Percentiles rank a stretch among this genome's conserved stretches.
Evolutionary conservation across 2,888 invertebrate genomes (phyloP).

Genomic region (Drosophila neonasuta): DNA sequence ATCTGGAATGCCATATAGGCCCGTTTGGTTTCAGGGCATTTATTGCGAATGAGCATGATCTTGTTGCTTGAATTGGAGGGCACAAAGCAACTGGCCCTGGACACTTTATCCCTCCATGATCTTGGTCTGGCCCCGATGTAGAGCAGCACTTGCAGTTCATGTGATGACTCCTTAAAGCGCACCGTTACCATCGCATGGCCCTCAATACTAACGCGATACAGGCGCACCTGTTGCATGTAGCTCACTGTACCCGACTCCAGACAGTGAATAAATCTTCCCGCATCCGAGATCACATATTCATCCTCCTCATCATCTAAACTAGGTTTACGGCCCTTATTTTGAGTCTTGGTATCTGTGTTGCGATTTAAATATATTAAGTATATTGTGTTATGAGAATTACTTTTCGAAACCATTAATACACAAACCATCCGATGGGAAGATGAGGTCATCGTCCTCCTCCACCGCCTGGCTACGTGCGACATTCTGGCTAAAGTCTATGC

Average conservation of each 20-base stretch:
- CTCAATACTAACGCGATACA: conserved; percentile 48
- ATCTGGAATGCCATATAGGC: conserved; percentile 50
- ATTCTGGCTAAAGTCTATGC: too few species aligned
- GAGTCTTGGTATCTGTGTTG: not conserved
- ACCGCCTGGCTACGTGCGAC: not conserved
- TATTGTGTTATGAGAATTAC: too few species aligned
- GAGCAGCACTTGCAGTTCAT: conserved; percentile 41
- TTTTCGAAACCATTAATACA: too few species aligned
- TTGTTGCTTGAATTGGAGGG: conserved; percentile 3
- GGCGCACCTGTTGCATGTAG: conserved; percentile 11
- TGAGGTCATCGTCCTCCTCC: conserved; percentile 2
- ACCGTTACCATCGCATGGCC: conserved; percentile 45
- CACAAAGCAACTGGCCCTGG: conserved; percentile 28
- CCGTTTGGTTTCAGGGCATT: conserved; percentile 16
- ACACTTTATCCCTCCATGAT: not conserved
- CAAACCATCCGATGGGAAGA: not conserved
- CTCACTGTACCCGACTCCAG: conserved; percentile 12
- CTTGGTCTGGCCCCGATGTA: conserved; percentile 19
- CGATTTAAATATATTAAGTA: too few species aligned
- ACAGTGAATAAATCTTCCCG: conserved; percentile 15
- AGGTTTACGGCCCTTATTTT: too few species aligned
- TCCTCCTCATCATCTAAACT: not conserved
- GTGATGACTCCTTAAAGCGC: conserved; percentile 34
- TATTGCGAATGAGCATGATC: conserved; percentile 54
- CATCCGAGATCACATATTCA: conserved; percentile 3